A percentile compares a stretch with the other conserved stretches of the same genome.
Evolutionary conservation across 1,140 invertebrate species (phyloP).

Genomic region (Magallana gigas): DNA sequence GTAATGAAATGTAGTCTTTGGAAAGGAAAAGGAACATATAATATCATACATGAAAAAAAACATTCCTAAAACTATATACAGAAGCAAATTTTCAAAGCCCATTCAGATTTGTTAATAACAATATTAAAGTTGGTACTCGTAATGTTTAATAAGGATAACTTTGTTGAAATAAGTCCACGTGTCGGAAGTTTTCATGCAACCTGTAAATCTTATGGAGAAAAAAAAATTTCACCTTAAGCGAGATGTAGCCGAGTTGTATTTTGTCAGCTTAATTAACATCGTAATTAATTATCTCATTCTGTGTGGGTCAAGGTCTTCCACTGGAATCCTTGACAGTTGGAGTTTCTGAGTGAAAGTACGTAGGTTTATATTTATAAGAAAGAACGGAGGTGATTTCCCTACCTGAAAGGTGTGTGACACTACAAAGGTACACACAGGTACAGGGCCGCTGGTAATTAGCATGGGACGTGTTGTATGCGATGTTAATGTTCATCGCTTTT

Average conservation of each 20-base stretch:
- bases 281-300: slow-evolving; percentile 14
- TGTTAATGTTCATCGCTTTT: too few species aligned
- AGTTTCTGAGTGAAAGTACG: background rate
- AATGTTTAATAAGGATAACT: too few species aligned
- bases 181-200: too few species aligned
- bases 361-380: background rate
- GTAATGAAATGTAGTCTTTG: background rate
- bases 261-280: background rate
- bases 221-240: background rate
- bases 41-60: background rate
- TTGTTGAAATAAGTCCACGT: too few species aligned
- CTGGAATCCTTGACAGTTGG: background rate
- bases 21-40: background rate
- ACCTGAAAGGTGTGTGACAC: background rate
- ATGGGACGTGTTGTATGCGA: too few species aligned
- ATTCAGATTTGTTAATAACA: background rate
- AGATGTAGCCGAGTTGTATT: background rate
- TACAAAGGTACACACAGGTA: background rate
- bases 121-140: background rate
- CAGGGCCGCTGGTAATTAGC: background rate
- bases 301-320: slow-evolving; percentile 3
- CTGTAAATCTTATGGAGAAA: too few species aligned
- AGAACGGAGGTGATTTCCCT: slow-evolving; percentile 15
- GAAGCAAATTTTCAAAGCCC: background rate
- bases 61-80: background rate